Evolutionary conservation across 2,797 vertebrate species (phyloP).

Genomic region (Sphaeramia orbicularis): DNA sequence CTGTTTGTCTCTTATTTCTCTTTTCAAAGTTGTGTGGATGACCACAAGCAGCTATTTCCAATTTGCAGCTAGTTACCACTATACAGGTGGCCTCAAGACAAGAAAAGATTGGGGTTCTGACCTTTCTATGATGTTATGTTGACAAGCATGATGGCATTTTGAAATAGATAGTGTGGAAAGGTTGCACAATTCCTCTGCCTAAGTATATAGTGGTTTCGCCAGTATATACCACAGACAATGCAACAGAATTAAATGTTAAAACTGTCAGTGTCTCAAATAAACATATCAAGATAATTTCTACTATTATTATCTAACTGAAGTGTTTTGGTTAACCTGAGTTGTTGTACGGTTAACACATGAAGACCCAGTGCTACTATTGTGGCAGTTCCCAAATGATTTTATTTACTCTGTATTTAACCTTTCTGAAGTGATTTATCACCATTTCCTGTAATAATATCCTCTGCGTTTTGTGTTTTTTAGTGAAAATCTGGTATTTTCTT

Average conservation of each 20-base stretch:
- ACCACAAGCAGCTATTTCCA: slow-evolving; percentile 66
- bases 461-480: too few species aligned
- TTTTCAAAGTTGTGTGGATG: slow-evolving; percentile 22
- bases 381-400: too few species aligned
- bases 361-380: too few species aligned
- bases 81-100: slow-evolving; percentile 70
- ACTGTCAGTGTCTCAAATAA: too few species aligned
- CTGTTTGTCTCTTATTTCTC: slow-evolving; percentile 14
- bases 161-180: slow-evolving; percentile 77
- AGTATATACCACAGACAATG: background rate
- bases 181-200: slow-evolving; percentile 60
- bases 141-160: slow-evolving; percentile 84
- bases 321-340: too few species aligned
- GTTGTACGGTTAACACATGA: too few species aligned
- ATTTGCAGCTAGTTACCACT: slow-evolving; percentile 72
- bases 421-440: too few species aligned
- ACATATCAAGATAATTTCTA: too few species aligned
- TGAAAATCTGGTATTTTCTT: too few species aligned
- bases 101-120: slow-evolving; percentile 82
- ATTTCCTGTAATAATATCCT: too few species aligned
- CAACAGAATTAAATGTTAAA: background rate
- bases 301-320: too few species aligned
- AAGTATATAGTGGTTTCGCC: slow-evolving; percentile 39
- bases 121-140: slow-evolving; percentile 83
- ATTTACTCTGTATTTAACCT: too few species aligned